Base-by-base conservation (phyloP, 1,140 invertebrate genomes). In the Aphelinus certus region DNA sequence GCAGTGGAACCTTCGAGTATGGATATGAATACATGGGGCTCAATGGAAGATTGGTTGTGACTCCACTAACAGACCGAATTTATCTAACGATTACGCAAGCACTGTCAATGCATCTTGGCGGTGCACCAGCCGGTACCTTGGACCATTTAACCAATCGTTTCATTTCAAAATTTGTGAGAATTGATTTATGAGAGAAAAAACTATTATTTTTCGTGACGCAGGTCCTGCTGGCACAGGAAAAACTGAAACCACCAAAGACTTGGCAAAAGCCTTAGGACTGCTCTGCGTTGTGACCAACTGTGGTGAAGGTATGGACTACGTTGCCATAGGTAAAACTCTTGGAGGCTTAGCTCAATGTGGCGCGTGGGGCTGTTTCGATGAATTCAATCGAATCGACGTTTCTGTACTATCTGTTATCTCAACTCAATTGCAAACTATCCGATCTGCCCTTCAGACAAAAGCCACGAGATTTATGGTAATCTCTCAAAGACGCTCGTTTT, bases 21-120 rank as follows among this genome's bases (percentile, higher is more conserved):
- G 96, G 96, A 10, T 97, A 97, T 81, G 96, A 97, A 83, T 97
- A 97, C 81, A 97, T 97, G 95, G 96, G 96, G 0, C 87, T 97
- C 1, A 97, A 96, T 86, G 95, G 94, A 1, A 90, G 95, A 73
- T 88, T 97, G 58, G 95, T 98, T 1, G 95, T 97, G 26, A 97
- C 96, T 1, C 95, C 96, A 3, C 86, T 97, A 2, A 97, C 96
- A 1, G 96, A 97, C 85, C 89, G 96, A 75, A 96, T 97, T 78
- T 97, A 97, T 84, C 88, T 97, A 4, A 97, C 96, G 0, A 93
- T 97, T 7, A 97, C 96, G 0, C 96, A 97, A 86, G 95, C 95
- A 0, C 87, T 97, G 10, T 93, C 94, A 1, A 95, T 97, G 94
- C 92, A 95, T 73, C 87, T 97, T 58, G 95, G 95, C 43, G 94